Evolutionary conservation across 2,888 invertebrate species (phyloP).

Genomic region (Chloromyia formosa): DNA sequence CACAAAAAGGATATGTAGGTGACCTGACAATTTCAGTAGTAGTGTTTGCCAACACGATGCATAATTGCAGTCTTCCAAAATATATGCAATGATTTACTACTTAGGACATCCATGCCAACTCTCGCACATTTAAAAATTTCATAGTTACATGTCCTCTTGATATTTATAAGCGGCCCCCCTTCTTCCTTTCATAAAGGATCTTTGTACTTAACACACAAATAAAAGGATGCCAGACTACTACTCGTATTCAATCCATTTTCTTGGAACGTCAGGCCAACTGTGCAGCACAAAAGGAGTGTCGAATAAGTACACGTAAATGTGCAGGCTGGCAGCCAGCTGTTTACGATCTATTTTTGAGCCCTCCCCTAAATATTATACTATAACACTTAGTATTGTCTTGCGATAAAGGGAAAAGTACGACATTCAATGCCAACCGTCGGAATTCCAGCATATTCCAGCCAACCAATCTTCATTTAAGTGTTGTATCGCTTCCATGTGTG

Average conservation of each 20-base stretch:
- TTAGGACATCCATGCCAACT: constrained; percentile 3
- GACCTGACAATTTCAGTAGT: constrained; percentile 9
- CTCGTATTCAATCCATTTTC: not conserved
- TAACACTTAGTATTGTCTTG: not conserved
- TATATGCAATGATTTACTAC: not conserved
- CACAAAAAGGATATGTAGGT: constrained; percentile 1
- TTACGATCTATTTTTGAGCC: not conserved
- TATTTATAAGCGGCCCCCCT: not conserved
- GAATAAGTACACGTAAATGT: not conserved
- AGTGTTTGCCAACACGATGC: constrained; percentile 3
- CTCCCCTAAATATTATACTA: not conserved
- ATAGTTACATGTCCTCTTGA: not conserved
- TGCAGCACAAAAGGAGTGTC: no score
- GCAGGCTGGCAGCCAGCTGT: not conserved
- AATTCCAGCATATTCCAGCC: constrained; percentile 3
- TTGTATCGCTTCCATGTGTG: constrained; percentile 36
- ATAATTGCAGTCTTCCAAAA: not conserved
- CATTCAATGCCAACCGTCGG: not conserved
- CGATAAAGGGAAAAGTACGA: no score
- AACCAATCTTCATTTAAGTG: constrained; percentile 21
- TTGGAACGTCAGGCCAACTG: no score
- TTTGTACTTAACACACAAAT: not conserved
- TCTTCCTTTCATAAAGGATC: not conserved
- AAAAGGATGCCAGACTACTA: not conserved
- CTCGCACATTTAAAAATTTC: not conserved